phyloP scores from a whole-genome alignment of 2,113 vertebrate species.

The Sturnira hondurensis region DNA sequence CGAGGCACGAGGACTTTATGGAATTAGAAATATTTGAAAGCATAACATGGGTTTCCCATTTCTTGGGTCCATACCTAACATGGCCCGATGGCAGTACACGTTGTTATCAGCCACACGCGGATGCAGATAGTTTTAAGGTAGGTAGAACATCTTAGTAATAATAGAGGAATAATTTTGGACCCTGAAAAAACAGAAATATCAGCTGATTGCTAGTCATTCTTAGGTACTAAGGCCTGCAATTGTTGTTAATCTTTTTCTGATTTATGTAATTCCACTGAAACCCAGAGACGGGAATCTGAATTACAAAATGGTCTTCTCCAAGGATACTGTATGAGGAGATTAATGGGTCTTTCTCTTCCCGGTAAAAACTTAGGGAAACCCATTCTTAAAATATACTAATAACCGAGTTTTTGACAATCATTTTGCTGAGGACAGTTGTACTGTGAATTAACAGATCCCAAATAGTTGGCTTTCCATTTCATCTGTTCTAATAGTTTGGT shows the following conservation, averaged over 20 bases:
- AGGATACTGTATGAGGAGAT: neutral
- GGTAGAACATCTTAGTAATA: neutral
- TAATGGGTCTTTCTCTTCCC: neutral
- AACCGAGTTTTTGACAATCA: neutral
- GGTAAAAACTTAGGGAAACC: neutral
- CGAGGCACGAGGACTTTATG: neutral
- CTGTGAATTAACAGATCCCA: constrained; percentile 23
- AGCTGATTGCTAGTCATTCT: neutral
- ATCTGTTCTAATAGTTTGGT: constrained; percentile 30
- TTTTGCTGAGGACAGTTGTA: neutral
- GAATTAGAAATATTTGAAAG: neutral
- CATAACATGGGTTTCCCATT: neutral
- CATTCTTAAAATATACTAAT: neutral
- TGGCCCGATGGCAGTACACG: neutral
- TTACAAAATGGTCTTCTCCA: neutral
- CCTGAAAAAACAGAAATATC: neutral
- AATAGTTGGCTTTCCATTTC: constrained; percentile 54
- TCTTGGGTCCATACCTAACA: neutral
- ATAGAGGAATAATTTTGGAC: neutral
- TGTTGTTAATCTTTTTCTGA: neutral
- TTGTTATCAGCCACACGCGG: neutral
- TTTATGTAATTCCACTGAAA: neutral
- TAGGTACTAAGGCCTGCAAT: neutral
- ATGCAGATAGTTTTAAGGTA: neutral
- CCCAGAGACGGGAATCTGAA: neutral